Evolutionary conservation across 92 coral and sea anemone species (phyloP).

Genomic region (Porites lobata): DNA sequence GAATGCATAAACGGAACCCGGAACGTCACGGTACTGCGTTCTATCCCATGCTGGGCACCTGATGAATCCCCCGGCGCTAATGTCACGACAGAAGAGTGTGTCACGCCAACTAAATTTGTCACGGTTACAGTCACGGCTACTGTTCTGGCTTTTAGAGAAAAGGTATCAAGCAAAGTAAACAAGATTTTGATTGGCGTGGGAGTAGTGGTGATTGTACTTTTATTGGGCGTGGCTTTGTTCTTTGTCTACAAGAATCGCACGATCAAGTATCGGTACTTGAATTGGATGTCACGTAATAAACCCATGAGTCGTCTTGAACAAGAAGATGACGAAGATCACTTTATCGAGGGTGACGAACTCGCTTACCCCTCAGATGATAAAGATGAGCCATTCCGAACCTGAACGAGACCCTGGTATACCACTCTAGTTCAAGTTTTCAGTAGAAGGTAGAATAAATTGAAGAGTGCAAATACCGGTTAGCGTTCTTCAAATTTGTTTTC

Average conservation of each 20-base stretch:
- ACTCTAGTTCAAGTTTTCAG: no score
- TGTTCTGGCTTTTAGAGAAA: neutral
- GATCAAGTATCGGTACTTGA: no score
- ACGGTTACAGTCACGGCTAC: neutral
- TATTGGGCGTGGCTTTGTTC: slow-evolving; percentile 64
- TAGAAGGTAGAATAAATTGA: no score
- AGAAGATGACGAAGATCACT: slow-evolving; percentile 78
- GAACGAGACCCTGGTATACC: neutral
- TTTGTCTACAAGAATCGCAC: slow-evolving; percentile 84
- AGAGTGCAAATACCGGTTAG: no score
- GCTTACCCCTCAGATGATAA: neutral
- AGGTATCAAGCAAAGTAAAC: slow-evolving; percentile 33
- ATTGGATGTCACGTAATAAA: no score
- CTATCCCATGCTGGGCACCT: slow-evolving; percentile 80
- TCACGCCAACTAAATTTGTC: slow-evolving; percentile 11
- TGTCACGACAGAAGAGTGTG: slow-evolving; percentile 12
- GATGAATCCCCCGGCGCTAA: slow-evolving; percentile 32
- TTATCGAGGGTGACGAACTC: slow-evolving; percentile 31
- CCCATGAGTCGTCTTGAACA: no score
- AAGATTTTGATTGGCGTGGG: slow-evolving; percentile 86
- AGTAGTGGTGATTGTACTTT: slow-evolving; percentile 71
- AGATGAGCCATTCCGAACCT: neutral
- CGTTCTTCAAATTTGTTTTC: no score
- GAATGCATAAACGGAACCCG: slow-evolving; percentile 75
- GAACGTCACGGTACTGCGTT: slow-evolving; percentile 57